Base-by-base conservation (phyloP, 2,113 vertebrate species). In the Cheilinus undulatus region DNA sequence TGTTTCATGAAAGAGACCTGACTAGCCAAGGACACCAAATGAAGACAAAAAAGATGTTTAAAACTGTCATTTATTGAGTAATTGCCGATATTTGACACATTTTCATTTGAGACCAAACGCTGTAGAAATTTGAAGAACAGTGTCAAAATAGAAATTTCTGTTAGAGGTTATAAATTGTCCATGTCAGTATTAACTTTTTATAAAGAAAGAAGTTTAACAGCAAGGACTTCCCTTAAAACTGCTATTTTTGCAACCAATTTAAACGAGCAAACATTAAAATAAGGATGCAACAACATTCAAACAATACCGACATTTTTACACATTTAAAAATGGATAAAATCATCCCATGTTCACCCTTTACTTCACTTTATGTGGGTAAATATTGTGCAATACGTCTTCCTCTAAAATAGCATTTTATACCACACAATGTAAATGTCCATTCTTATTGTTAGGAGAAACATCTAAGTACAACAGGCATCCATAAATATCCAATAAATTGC, bases 11-110 rank as follows among this genome's bases (percentile, higher is more conserved):
- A n/a, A n/a, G n/a, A n/a, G n/a, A n/a, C n/a, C n/a, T n/a, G n/a
- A n/a, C n/a, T n/a, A n/a, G n/a, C n/a, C n/a, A n/a, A n/a, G n/a
- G n/a, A n/a, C n/a, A 46, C 32, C 10, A 12, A 56, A 66, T 61
- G 2, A 69, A 27, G 3, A 71, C 10, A 38, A 27, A 58, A 9
- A 7, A 27, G 13, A 54, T 70, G 49, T 63, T 85, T 20, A 82
- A 83, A 84, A 78, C 14, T 27, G 40, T 66, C 3, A 70, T 91
- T 92, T 87, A 89, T 85, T 89, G 56, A 87, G 65, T 52, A 78
- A 51, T 50, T 73, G 38, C 50, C 63, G 78, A 66, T 27, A 69
- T 69, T 66, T 72, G 43, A 87, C 73, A 79, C 6, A 13, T 69
- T 73, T 59, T 42, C 32, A 66, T 69, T 72, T 62, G 24, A 56